A percentile compares a stretch with the other conserved stretches of the same genome.
phyloP scores from a whole-genome alignment of 2,888 invertebrate species.

The Anthoptus insignis region DNA sequence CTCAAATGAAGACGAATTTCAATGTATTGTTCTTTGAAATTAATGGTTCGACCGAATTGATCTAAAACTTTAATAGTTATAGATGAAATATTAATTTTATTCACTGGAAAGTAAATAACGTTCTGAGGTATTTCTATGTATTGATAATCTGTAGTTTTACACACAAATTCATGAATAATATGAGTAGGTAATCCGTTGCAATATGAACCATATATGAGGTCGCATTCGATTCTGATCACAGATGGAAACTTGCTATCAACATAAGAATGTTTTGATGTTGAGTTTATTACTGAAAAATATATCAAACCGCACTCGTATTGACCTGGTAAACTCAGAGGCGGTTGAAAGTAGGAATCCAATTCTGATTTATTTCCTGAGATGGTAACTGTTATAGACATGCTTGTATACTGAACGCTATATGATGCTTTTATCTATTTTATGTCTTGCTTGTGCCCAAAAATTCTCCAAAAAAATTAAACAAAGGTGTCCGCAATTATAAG shows the following conservation, averaged over 20 bases:
- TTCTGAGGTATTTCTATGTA: slow-evolving; percentile 4
- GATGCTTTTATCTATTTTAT: neutral
- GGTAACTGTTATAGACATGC: slow-evolving; percentile 38
- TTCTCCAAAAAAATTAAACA: neutral
- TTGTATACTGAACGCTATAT: neutral
- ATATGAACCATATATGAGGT: neutral
- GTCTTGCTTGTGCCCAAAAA: neutral
- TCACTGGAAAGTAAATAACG: slow-evolving; percentile 13
- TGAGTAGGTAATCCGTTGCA: neutral
- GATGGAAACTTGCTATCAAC: too few relatives aligned
- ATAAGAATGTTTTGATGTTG: neutral
- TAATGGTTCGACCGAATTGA: neutral
- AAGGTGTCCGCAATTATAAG: neutral
- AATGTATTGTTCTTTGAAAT: slow-evolving; percentile 7
- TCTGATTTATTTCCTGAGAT: slow-evolving; percentile 39
- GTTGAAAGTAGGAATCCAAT: slow-evolving; percentile 39
- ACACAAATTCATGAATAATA: neutral
- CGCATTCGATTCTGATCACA: slow-evolving; percentile 9
- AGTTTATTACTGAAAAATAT: slow-evolving; percentile 6
- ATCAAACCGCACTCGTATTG: slow-evolving; percentile 12
- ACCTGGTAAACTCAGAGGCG: slow-evolving; percentile 21
- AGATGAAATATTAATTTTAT: neutral
- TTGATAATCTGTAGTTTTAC: neutral
- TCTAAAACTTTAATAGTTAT: slow-evolving; percentile 3
- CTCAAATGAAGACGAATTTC: slow-evolving; percentile 10